Evolutionary conservation across 2,797 vertebrate species (phyloP).

Genomic region (Siniperca scherzeri): DNA sequence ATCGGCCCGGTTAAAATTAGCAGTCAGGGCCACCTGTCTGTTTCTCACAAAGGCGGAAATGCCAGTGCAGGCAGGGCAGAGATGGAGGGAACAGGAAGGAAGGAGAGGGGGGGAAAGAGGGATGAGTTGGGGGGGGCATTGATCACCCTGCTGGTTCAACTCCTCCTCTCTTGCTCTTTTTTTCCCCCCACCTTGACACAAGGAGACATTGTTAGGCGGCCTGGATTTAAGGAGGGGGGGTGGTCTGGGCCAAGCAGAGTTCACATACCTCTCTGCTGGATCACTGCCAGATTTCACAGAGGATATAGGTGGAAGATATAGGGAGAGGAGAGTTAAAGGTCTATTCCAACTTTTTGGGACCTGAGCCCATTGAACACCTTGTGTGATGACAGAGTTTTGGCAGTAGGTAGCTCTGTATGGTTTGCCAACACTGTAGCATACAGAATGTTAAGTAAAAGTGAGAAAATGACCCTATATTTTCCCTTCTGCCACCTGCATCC

Average conservation of each 20-base stretch:
- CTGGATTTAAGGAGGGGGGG: slow-evolving; percentile 37
- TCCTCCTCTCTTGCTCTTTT: slow-evolving; percentile 40
- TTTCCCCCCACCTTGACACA: slow-evolving; percentile 61
- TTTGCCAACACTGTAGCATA: too few relatives aligned
- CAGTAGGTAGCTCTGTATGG: background rate
- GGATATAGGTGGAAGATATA: slow-evolving; percentile 58
- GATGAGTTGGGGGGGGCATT: slow-evolving; percentile 29
- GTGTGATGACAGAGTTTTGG: background rate
- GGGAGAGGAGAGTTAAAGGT: slow-evolving; percentile 10
- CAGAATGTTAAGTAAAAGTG: background rate
- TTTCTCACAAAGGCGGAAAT: slow-evolving; percentile 66
- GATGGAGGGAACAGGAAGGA: slow-evolving; percentile 69
- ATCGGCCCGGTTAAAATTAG: slow-evolving; percentile 77
- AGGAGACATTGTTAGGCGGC: slow-evolving; percentile 75
- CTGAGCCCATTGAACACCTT: background rate
- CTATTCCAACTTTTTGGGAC: background rate
- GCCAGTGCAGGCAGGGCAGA: slow-evolving; percentile 30
- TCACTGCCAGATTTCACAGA: slow-evolving; percentile 64
- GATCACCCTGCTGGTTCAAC: slow-evolving; percentile 72
- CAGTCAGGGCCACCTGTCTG: slow-evolving; percentile 80
- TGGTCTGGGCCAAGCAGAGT: slow-evolving; percentile 71
- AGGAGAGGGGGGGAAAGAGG: slow-evolving; percentile 34
- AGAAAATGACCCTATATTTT: background rate
- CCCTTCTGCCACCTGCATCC: slow-evolving; percentile 13
- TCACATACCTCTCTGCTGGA: slow-evolving; percentile 80